A percentile compares a stretch with the other conserved stretches of the same genome.
Conservation (phyloP, 23 tunicate genomes). For the Styela plicata region DNA sequence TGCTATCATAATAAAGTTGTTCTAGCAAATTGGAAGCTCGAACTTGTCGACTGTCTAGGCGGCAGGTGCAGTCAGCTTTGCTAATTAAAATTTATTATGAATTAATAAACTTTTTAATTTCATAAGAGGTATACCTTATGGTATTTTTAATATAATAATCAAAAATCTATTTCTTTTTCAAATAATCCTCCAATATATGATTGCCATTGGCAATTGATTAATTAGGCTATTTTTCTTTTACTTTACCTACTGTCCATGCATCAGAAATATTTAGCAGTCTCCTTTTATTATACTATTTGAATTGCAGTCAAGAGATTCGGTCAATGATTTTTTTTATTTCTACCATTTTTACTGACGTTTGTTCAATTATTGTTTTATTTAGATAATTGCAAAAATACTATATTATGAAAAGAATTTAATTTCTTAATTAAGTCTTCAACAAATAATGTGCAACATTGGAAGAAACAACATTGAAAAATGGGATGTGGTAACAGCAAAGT, state of each 20-base stretch:
- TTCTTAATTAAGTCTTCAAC: not conserved
- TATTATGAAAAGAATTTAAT: too few relatives aligned
- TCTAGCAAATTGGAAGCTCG: not conserved
- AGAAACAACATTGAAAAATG: slow-evolving; percentile 18
- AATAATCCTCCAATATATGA: too few relatives aligned
- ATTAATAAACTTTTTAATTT: not conserved
- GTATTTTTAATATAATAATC: not conserved
- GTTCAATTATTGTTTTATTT: not conserved
- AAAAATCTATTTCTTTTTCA: too few relatives aligned
- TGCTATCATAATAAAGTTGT: not conserved
- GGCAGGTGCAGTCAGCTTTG: not conserved
- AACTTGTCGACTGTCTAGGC: too few relatives aligned
- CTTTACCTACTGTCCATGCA: too few relatives aligned
- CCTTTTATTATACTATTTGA: too few relatives aligned
- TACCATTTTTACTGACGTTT: too few relatives aligned
- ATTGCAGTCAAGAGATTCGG: too few relatives aligned
- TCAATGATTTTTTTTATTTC: too few relatives aligned
- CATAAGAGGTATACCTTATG: not conserved
- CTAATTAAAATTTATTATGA: not conserved
- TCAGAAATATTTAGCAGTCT: too few relatives aligned
- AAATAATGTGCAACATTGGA: not conserved
- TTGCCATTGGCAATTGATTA: too few relatives aligned
- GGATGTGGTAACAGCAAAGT: slow-evolving; percentile 54
- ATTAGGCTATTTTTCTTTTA: too few relatives aligned
- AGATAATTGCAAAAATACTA: not conserved